phyloP scores from a whole-genome alignment of 1,140 invertebrate genomes.

The Pseudomyrmex concolor region DNA sequence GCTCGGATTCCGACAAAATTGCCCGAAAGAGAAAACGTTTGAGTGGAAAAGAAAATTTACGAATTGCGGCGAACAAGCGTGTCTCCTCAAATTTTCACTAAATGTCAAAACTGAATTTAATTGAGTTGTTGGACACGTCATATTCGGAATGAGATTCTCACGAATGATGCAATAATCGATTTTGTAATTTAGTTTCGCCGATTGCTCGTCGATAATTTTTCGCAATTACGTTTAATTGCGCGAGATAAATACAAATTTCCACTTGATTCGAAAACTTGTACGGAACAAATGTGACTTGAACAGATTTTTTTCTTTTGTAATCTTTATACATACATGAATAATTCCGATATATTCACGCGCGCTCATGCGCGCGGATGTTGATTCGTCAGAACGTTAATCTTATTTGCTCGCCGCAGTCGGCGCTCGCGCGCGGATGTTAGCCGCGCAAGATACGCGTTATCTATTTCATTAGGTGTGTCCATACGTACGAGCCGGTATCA shows the following conservation, averaged over 20 bases:
- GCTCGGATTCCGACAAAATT: slow-evolving; percentile 29
- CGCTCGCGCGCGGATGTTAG: slow-evolving; percentile 24
- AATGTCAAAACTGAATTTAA: slow-evolving; percentile 35
- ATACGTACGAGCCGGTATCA: slow-evolving; percentile 47
- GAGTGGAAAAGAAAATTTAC: slow-evolving; percentile 7
- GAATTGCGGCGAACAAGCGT: background rate
- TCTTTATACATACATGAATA: background rate
- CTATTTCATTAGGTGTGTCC: slow-evolving; percentile 58
- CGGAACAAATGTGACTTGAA: no score
- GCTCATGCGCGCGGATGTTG: background rate
- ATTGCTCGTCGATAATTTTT: background rate
- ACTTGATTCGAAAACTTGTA: no score
- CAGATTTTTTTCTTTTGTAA: background rate
- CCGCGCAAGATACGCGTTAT: slow-evolving; percentile 46
- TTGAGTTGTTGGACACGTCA: background rate
- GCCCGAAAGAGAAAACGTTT: background rate
- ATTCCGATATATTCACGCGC: background rate
- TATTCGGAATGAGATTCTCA: background rate
- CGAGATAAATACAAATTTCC: no score
- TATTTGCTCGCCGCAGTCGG: slow-evolving; percentile 20
- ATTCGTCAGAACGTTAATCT: slow-evolving; percentile 12
- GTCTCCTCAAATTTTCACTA: background rate
- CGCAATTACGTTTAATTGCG: no score
- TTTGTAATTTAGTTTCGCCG: no score
- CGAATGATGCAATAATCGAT: no score